Evolutionary conservation across 1,140 invertebrate species (phyloP).

Genomic region (Rhagoletis pomonella): DNA sequence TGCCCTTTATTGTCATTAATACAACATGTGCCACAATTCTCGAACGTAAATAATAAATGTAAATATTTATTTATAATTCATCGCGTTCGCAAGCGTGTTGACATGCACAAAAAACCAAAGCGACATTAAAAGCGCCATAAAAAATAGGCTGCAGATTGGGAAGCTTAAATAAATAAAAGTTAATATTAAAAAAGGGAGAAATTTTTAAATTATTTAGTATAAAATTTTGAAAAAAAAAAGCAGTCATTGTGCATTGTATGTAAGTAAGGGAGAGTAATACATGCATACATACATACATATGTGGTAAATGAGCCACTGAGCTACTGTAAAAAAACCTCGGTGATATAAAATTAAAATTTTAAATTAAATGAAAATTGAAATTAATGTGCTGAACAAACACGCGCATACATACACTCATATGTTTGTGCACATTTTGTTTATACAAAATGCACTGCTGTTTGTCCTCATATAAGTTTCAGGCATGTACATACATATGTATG

Average conservation of each 20-base stretch:
- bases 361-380: constrained; percentile 49
- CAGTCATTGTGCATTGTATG: background rate
- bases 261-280: background rate
- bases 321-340: background rate
- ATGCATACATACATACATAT: background rate
- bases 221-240: too few species aligned
- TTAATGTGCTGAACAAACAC: constrained; percentile 13
- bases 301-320: background rate
- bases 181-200: background rate
- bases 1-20: constrained; percentile 32
- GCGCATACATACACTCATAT: background rate
- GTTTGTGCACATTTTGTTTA: too few species aligned
- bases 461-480: too few species aligned
- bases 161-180: background rate
- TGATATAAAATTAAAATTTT: constrained; percentile 16
- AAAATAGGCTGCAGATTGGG: background rate
- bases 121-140: background rate
- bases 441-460: background rate
- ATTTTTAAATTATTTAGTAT: background rate
- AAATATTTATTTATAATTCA: constrained; percentile 50
- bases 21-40: constrained; percentile 33
- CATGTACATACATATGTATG: background rate
- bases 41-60: constrained; percentile 43
- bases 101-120: constrained; percentile 2
- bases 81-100: constrained; percentile 23